Evolutionary conservation across 2,888 invertebrate species (phyloP), one percentile per base, ranked within the genome.

Genomic region (Acanthosepion lycidas): DNA sequence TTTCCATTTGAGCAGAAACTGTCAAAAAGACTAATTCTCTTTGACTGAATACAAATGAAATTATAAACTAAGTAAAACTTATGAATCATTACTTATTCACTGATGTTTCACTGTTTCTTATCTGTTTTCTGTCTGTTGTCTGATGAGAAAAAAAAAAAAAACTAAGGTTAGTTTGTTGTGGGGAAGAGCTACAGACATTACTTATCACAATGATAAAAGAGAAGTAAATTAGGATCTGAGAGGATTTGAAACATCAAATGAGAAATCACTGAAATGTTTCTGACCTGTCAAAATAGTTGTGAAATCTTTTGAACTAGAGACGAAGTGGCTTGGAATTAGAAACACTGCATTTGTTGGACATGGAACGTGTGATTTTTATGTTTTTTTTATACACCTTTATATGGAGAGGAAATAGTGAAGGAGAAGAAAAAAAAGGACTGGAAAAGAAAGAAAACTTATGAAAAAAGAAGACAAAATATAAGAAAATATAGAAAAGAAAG

Each of bases 211-310:
- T 9, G n/a, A 78, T 78, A 18, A n/a, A 78, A 78, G n/a, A 9
- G n/a, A n/a, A 78, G 78, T 12, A 15, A 78, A 78, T 3, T 8
- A 78, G n/a, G 78, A 78, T 78, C n/a, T n/a, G n/a, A 78, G 78
- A 78, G n/a, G 78, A 33, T 78, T 78, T 78, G n/a, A 78, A 78
- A 78, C 78, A 78, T 78, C 78, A 78, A 78, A 78, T 78, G n/a
- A 78, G 78, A 78, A 78, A 78, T 78, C n/a, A n/a, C 15, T 33
- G 78, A 78, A 78, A 78, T n/a, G 78, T 4, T 78, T 78, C 78
- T 78, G 78, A 33, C 78, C 78, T 78, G 78, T 78, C 78, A 78
- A 78, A 78, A 78, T 78, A 59, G 59, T 59, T 59, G 59, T 23
- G 59, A 64, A 64, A 64, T 23, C 23, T 64, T 64, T 51, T 64